Conservation (phyloP, 2,797 vertebrate genomes). For the Hyperoplus immaculatus region DNA sequence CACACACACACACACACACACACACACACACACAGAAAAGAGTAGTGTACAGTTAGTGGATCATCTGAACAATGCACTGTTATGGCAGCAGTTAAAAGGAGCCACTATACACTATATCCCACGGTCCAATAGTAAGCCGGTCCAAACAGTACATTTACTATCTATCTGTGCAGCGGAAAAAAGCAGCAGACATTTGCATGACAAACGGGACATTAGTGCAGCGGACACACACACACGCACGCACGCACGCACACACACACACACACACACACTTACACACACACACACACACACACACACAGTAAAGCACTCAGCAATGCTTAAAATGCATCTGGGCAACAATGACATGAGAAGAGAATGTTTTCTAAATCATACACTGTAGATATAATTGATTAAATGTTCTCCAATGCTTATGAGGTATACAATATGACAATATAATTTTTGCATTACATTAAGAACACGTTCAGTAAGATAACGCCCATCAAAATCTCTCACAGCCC, state of each 20-base stretch:
- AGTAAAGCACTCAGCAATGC: no score
- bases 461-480: no score
- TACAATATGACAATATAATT: no score
- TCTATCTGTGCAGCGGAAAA: slow-evolving; percentile 58
- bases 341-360: slow-evolving; percentile 5
- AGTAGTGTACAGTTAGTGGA: slow-evolving; percentile 41
- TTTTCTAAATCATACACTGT: no score
- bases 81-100: slow-evolving; percentile 58
- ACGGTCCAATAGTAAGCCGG: slow-evolving; percentile 59
- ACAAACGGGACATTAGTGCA: slow-evolving; percentile 71
- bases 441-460: no score
- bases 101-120: slow-evolving; percentile 42
- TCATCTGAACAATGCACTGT: slow-evolving; percentile 65
- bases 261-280: no score
- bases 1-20: no score
- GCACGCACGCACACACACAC: no score
- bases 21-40: slow-evolving; percentile 8
- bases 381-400: no score
- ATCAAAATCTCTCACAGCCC: no score
- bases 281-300: no score
- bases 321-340: slow-evolving; percentile 2
- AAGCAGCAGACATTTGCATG: slow-evolving; percentile 72
- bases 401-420: no score
- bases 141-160: slow-evolving; percentile 68
- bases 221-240: neutral